Percentiles rank a stretch among this genome's conserved stretches.
Evolutionary conservation across 2,113 vertebrate species (phyloP).

Genomic region (Paedocypris sp.): DNA sequence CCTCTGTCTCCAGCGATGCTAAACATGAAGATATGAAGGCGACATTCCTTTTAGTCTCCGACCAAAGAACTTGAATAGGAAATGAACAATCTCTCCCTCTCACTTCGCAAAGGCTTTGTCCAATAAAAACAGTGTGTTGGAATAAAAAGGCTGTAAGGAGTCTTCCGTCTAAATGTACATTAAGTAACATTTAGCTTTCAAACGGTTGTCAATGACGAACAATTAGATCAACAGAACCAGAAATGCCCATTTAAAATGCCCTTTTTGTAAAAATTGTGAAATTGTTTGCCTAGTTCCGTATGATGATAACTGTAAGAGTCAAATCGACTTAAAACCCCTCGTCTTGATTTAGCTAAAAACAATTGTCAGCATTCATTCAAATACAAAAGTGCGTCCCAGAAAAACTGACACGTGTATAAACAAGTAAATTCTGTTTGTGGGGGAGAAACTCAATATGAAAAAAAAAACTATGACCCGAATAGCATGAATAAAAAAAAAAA

Average conservation of each 20-base stretch:
- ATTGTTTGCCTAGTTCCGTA: too few relatives aligned
- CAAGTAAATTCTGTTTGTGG: too few relatives aligned
- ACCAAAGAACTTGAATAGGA: slow-evolving; percentile 70
- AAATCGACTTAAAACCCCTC: too few relatives aligned
- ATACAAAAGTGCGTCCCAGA: too few relatives aligned
- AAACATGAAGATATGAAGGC: slow-evolving; percentile 99
- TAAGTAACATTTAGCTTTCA: too few relatives aligned
- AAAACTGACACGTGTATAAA: too few relatives aligned
- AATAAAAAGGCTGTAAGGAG: too few relatives aligned
- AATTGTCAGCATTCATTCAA: too few relatives aligned
- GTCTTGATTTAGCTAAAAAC: too few relatives aligned
- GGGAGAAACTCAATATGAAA: not conserved
- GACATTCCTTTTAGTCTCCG: slow-evolving; percentile 76
- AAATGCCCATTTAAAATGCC: not conserved
- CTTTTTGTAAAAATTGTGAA: not conserved
- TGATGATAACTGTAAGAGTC: too few relatives aligned
- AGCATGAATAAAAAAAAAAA: not conserved
- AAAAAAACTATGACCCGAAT: not conserved
- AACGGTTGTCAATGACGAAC: not conserved
- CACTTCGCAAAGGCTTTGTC: not conserved
- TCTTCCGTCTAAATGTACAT: too few relatives aligned
- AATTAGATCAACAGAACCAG: not conserved
- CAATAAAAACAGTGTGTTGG: not conserved
- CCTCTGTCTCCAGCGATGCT: slow-evolving; percentile 99
- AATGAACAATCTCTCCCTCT: slow-evolving; percentile 63